Percentiles rank a stretch among this genome's conserved stretches.
These are phyloP conservation scores for Pteronotus mesoamericanus DNA, from an alignment of 2,797 vertebrate species.

Conservation along the genomic window DNA sequence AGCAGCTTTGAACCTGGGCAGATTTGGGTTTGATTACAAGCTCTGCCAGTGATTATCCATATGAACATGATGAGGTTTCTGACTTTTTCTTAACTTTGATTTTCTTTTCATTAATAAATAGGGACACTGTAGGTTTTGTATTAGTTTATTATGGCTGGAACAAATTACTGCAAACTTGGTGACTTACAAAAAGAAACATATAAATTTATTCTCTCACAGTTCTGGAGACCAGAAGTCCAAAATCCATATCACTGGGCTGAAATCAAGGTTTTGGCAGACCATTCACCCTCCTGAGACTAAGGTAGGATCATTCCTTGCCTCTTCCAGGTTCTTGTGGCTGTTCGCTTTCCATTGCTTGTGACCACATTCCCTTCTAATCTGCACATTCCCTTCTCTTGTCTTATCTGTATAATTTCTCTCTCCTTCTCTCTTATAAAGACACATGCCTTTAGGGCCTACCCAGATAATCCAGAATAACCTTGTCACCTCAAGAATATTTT, in stretches of 20 bases:
- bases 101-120: conserved; percentile 4
- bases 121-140: neutral
- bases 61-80: neutral
- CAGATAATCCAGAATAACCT: neutral
- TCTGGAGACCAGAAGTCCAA: neutral
- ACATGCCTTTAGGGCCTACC: neutral
- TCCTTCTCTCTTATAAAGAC: neutral
- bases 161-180: neutral
- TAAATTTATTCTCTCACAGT: neutral
- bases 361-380: neutral
- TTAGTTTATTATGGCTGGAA: neutral
- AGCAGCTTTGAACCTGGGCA: neutral
- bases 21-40: neutral
- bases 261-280: neutral
- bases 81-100: neutral
- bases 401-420: neutral
- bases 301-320: neutral
- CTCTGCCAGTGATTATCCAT: neutral
- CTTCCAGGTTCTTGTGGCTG: neutral
- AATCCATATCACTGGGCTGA: neutral
- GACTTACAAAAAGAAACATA: neutral
- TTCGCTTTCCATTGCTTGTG: neutral
- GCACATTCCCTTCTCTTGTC: neutral
- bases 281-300: neutral
- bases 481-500: neutral